phyloP scores from a whole-genome alignment of 2,113 vertebrate genomes.

The Tupaia chinensis region DNA sequence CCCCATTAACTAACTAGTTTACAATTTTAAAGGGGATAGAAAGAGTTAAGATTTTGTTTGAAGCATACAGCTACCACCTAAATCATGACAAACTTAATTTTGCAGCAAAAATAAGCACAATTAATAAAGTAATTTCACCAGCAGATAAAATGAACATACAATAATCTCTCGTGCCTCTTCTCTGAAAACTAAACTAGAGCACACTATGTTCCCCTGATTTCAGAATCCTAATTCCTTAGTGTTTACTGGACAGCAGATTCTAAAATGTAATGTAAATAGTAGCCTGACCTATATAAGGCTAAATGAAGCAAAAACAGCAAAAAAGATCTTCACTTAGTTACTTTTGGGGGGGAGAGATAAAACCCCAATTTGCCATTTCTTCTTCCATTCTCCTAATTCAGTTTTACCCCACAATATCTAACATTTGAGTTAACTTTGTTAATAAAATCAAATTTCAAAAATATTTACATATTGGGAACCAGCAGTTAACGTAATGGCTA shows the following conservation, averaged over 20 bases:
- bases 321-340: not conserved
- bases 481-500: too few species aligned
- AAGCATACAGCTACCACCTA: not conserved
- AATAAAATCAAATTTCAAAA: slow-evolving; percentile 29
- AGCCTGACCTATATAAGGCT: not conserved
- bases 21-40: not conserved
- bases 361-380: not conserved
- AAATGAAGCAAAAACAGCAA: too few species aligned
- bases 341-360: too few species aligned
- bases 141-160: not conserved
- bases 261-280: fast-evolving
- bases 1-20: not conserved
- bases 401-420: not conserved
- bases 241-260: not conserved
- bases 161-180: not conserved
- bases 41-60: not conserved
- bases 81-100: not conserved
- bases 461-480: too few species aligned
- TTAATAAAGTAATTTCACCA: not conserved
- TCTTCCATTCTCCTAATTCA: not conserved
- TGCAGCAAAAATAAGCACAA: not conserved
- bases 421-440: slow-evolving; percentile 7
- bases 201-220: not conserved
- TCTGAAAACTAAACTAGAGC: not conserved
- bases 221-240: not conserved